Evolutionary conservation across 2,113 vertebrate genomes (phyloP).

Genomic region (Labrus mixtus): DNA sequence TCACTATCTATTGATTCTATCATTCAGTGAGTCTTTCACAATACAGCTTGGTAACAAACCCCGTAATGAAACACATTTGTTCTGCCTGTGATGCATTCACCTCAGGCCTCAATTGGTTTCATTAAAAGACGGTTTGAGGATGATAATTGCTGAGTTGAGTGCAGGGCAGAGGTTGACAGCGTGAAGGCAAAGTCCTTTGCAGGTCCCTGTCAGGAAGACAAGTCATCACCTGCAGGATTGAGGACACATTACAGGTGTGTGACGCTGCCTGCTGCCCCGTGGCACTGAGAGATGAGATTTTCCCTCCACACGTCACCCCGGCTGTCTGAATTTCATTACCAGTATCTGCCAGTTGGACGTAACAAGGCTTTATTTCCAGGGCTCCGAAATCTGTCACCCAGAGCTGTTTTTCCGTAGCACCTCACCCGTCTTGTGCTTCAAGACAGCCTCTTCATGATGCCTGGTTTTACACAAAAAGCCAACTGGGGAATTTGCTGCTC

Average conservation of each 20-base stretch:
- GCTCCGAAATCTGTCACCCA: constrained; percentile 54
- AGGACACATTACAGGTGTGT: constrained; percentile 48
- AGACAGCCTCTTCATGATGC: constrained; percentile 4
- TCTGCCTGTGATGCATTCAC: constrained; percentile 33
- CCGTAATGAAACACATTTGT: constrained; percentile 31
- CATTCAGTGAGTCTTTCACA: constrained; percentile 17
- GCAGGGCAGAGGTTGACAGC: constrained; percentile 23
- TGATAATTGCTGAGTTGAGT: constrained; percentile 36
- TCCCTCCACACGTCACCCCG: constrained; percentile 26
- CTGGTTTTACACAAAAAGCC: constrained; percentile 4
- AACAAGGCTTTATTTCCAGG: constrained; percentile 63
- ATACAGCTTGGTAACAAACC: background rate
- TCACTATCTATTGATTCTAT: constrained; percentile 50
- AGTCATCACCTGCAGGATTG: constrained; percentile 13
- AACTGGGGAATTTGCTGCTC: background rate
- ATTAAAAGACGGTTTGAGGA: constrained; percentile 64
- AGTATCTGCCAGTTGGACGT: constrained; percentile 59
- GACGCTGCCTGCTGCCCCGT: constrained; percentile 40
- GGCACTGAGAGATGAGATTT: constrained; percentile 64
- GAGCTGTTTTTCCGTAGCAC: constrained; percentile 50
- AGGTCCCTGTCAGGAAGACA: constrained; percentile 35
- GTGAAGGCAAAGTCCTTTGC: constrained; percentile 40
- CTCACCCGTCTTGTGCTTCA: constrained; percentile 13
- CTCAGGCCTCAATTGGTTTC: constrained; percentile 44
- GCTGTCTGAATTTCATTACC: constrained; percentile 60